Conservation (phyloP, 2,113 vertebrate species). For the Brachionichthys hirsutus region DNA sequence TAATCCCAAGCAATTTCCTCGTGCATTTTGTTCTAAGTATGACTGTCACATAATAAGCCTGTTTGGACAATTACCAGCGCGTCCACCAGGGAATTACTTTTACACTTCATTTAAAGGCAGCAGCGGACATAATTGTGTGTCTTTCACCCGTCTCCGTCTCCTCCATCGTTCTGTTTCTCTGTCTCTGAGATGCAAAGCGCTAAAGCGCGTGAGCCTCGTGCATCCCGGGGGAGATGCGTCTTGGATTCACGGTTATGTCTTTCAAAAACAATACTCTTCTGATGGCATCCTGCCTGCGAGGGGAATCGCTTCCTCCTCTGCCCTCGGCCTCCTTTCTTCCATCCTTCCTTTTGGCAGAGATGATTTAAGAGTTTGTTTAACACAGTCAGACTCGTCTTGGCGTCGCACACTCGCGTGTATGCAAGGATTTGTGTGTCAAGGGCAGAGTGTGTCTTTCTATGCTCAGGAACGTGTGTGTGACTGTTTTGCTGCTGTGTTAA, state of each 20-base stretch:
- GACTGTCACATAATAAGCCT: constrained; percentile 79
- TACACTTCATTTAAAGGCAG: constrained; percentile 74
- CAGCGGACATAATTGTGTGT: constrained; percentile 69
- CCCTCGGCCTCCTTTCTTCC: constrained; percentile 1
- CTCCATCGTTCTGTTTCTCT: constrained; percentile 25
- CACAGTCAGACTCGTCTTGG: constrained; percentile 35
- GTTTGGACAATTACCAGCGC: constrained; percentile 75
- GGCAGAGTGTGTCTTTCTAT: too few relatives aligned
- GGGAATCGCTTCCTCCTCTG: constrained; percentile 30
- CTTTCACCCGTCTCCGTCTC: constrained; percentile 35
- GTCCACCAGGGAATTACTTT: constrained; percentile 75
- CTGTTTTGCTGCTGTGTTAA: too few relatives aligned
- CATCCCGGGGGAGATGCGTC: constrained; percentile 43
- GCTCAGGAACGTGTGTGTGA: too few relatives aligned
- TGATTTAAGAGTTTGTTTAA: constrained; percentile 60
- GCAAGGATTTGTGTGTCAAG: background rate
- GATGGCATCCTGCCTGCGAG: constrained; percentile 39
- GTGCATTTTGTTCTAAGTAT: constrained; percentile 70
- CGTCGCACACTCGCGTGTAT: background rate
- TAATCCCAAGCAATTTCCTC: constrained; percentile 69
- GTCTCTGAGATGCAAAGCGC: constrained; percentile 51
- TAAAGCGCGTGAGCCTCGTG: constrained; percentile 33
- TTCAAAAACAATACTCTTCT: constrained; percentile 59
- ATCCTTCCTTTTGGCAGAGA: constrained; percentile 41
- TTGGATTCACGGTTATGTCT: constrained; percentile 53